Conservation (phyloP, 1,140 invertebrate genomes). For the Temnothorax nylanderi region DNA sequence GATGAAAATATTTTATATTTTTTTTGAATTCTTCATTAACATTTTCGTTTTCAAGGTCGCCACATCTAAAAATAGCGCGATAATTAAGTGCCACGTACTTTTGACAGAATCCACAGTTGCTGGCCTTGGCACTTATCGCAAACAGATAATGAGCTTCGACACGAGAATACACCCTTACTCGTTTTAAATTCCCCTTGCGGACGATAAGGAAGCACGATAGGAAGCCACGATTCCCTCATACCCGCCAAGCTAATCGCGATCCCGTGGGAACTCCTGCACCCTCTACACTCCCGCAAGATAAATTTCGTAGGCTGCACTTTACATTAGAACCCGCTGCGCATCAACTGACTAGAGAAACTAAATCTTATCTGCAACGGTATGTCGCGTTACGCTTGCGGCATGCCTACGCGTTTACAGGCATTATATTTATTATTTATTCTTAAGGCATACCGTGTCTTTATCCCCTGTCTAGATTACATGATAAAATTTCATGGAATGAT, state of each 20-base stretch:
- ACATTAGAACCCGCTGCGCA: not conserved
- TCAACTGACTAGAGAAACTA: not conserved
- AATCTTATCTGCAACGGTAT: slow-evolving; percentile 27
- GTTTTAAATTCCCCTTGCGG: slow-evolving; percentile 21
- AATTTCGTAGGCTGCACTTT: slow-evolving; percentile 17
- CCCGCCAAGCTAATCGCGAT: slow-evolving; percentile 28
- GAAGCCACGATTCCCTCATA: slow-evolving; percentile 19
- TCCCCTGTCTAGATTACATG: not conserved
- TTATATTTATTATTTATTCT: slow-evolving; percentile 18
- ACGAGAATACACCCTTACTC: slow-evolving; percentile 4
- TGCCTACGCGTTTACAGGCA: not conserved
- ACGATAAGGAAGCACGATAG: slow-evolving; percentile 46
- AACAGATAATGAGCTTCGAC: slow-evolving; percentile 38
- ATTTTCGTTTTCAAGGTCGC: not conserved
- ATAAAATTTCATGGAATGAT: not conserved
- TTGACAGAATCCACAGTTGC: slow-evolving; percentile 13
- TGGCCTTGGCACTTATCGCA: slow-evolving; percentile 58
- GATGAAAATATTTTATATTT: not conserved
- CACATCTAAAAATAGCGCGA: not conserved
- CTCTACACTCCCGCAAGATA: slow-evolving; percentile 22
- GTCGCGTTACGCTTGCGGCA: not conserved
- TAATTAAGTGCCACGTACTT: slow-evolving; percentile 32
- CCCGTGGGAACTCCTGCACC: slow-evolving; percentile 38
- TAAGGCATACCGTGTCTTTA: not conserved
- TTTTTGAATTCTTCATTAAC: not conserved